phyloP scores from a whole-genome alignment of 2,888 invertebrate genomes.

The Tipula lateralis region DNA sequence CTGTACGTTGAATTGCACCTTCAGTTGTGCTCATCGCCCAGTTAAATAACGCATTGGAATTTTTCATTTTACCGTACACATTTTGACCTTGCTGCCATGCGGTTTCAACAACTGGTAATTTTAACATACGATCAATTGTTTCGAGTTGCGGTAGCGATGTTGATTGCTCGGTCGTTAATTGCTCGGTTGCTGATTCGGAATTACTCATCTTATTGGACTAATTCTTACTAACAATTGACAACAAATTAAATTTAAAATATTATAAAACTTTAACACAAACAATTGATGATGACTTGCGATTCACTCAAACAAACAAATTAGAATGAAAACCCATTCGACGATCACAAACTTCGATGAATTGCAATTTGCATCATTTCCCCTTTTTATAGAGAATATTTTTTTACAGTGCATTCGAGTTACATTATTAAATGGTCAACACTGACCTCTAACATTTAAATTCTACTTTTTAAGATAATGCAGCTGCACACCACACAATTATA shows the following conservation, averaged over 20 bases:
- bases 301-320: background rate
- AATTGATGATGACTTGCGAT: background rate
- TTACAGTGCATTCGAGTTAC: no score
- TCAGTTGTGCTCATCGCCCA: constrained; percentile 67
- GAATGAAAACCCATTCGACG: background rate
- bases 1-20: constrained; percentile 52
- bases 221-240: background rate
- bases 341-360: background rate
- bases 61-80: background rate
- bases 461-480: no score
- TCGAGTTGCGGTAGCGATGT: background rate
- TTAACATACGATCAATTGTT: background rate
- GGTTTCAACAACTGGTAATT: background rate
- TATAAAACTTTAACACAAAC: background rate
- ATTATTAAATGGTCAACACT: no score
- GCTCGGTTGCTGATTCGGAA: background rate
- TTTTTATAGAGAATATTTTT: no score
- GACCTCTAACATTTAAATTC: no score
- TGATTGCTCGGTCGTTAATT: background rate
- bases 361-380: background rate
- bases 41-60: constrained; percentile 58
- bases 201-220: background rate
- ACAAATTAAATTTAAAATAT: background rate
- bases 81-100: constrained; percentile 38
- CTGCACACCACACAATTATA: no score